phyloP scores from a whole-genome alignment of 2,113 vertebrate species.

The Pardalotus punctatus region DNA sequence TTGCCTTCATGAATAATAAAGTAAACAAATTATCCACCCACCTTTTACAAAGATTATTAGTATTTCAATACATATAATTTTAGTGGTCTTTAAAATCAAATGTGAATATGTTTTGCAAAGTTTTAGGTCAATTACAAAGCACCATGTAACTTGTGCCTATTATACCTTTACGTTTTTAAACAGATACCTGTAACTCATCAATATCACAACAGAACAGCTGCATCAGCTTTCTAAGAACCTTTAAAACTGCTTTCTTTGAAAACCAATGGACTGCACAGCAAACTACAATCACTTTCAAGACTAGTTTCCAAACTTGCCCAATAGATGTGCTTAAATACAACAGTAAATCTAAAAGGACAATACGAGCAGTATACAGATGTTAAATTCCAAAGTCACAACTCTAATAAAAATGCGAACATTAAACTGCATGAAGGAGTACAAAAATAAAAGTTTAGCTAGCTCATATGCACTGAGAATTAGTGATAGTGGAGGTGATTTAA shows the following conservation, averaged over 20 bases:
- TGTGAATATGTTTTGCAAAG: slow-evolving; percentile 80
- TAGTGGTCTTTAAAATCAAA: slow-evolving; percentile 92
- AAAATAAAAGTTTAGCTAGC: slow-evolving; percentile 65
- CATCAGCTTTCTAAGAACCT: slow-evolving; percentile 71
- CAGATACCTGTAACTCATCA: slow-evolving; percentile 81
- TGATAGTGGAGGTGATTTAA: slow-evolving; percentile 60
- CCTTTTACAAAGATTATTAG: slow-evolving; percentile 99
- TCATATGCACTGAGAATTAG: slow-evolving; percentile 47
- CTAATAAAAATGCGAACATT: slow-evolving; percentile 40
- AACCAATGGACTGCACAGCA: slow-evolving; percentile 65
- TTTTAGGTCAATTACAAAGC: slow-evolving; percentile 77
- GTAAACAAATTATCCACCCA: slow-evolving; percentile 99
- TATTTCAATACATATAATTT: slow-evolving; percentile 91
- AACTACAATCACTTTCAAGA: slow-evolving; percentile 55
- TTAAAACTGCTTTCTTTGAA: slow-evolving; percentile 68
- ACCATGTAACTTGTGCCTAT: slow-evolving; percentile 76
- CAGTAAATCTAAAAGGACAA: slow-evolving; percentile 45
- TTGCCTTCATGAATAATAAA: slow-evolving; percentile 99
- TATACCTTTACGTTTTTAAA: slow-evolving; percentile 70
- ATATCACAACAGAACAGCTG: slow-evolving; percentile 79
- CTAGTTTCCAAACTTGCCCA: slow-evolving; percentile 69
- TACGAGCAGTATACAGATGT: slow-evolving; percentile 36
- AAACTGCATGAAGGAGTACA: slow-evolving; percentile 41
- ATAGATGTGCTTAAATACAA: slow-evolving; percentile 58
- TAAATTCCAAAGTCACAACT: slow-evolving; percentile 43